These are phyloP conservation scores for Acinonyx jubatus DNA, from an alignment of 2,113 vertebrate genomes.

Conservation along the genomic window DNA sequence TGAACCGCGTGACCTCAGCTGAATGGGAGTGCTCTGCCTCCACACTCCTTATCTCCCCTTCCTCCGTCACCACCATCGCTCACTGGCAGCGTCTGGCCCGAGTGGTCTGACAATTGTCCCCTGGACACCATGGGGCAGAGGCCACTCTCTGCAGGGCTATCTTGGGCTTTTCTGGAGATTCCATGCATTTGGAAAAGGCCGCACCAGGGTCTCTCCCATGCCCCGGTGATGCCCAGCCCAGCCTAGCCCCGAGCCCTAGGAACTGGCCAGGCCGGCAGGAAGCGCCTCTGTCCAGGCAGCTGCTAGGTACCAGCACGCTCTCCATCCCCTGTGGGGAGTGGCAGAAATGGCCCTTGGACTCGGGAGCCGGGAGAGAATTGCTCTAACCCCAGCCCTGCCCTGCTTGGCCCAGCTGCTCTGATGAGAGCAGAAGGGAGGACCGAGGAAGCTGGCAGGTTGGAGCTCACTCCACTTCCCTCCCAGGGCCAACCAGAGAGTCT, in stretches of 20 bases:
- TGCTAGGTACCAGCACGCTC: neutral
- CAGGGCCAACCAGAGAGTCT: neutral
- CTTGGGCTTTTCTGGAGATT: constrained; percentile 5
- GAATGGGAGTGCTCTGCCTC: neutral
- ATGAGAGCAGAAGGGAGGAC: neutral
- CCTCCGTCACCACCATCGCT: rapidly evolving
- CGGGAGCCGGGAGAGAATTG: neutral
- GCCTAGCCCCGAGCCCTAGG: neutral
- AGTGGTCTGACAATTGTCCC: neutral
- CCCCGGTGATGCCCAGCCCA: neutral
- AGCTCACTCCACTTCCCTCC: neutral
- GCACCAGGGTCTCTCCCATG: neutral
- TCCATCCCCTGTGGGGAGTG: constrained; percentile 15
- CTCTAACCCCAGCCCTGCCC: neutral
- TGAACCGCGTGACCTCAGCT: rapidly evolving
- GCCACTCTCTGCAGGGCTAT: neutral
- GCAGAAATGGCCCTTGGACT: neutral
- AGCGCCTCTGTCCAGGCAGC: neutral
- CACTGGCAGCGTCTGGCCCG: neutral
- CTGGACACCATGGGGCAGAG: neutral
- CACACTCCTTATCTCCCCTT: neutral
- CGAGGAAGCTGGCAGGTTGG: neutral
- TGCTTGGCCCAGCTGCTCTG: neutral
- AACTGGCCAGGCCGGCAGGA: neutral
- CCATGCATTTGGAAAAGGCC: constrained; percentile 48